Evolutionary conservation across 2,888 invertebrate species (phyloP), one percentile per base, ranked within the genome.

Genomic region (Lasioglossum leucozonium): DNA sequence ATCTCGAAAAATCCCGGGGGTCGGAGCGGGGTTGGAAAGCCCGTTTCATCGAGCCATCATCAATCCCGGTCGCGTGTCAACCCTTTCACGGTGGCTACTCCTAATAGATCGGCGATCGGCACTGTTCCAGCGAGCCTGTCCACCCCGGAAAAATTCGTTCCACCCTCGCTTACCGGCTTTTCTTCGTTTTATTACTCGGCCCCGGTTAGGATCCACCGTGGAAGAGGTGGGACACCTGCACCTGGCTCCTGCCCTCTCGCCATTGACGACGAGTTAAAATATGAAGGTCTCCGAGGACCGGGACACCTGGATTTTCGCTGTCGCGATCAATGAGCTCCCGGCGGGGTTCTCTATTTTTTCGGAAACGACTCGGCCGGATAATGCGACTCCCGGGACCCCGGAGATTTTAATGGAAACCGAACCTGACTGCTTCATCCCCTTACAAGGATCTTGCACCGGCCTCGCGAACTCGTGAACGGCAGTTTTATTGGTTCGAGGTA

Each of bases 241-340:
- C 84, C 82, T 87, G 83, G 88, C 88, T 88, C 81, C 88, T 87
- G 87, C 88, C 90, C 26, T 62, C 26, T 79, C 77, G 82, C 91
- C 91, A 93, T 93, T 93, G 92, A 93, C 88, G 89, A 88, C 88
- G 89, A 88, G 88, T 91, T 93, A 91, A 92, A 93, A 92, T 93
- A 93, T 92, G 91, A 89, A 90, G 92, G 92, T 92, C 90, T 85
- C 87, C 51, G 62, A 82, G 89, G 92, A 89, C 79, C 87, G 73
- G 89, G 84, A 90, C 93, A 93, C 93, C 93, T 93, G 93, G 93
- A 91, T 85, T 87, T 65, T 86, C 42, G 78, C 77, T 74, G 75
- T 84, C 87, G 86, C 86, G 82, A 84, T 89, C 91, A 89, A 87
- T 89, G 91, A 89, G 82, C 77, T 85, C 85, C 77, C 85, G 77